Conservation (phyloP, 2,797 vertebrate genomes). For the Melanotaenia trifasciata region DNA sequence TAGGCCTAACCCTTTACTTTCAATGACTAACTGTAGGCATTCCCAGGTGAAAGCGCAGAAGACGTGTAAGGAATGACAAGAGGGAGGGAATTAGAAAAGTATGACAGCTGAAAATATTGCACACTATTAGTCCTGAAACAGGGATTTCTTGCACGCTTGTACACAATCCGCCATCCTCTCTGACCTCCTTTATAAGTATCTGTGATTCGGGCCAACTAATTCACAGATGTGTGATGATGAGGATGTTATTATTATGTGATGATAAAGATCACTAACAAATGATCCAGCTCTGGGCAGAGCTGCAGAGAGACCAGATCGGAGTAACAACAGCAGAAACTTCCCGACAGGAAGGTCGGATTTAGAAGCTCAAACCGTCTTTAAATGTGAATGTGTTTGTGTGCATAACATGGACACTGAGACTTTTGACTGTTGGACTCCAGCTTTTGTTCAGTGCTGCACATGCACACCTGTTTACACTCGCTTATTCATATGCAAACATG, state of each 20-base stretch:
- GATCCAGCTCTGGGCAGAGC: background rate
- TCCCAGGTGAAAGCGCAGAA: too few species aligned
- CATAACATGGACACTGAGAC: background rate
- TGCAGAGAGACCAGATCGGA: slow-evolving; percentile 3
- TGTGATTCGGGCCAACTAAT: background rate
- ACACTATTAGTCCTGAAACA: too few species aligned
- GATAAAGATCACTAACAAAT: background rate
- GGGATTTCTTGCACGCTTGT: too few species aligned
- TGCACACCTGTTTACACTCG: slow-evolving; percentile 21
- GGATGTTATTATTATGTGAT: background rate
- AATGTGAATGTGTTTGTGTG: slow-evolving; percentile 26
- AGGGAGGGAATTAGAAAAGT: too few species aligned
- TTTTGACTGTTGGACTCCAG: background rate
- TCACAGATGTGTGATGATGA: background rate
- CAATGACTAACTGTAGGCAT: too few species aligned
- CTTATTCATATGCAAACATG: slow-evolving; percentile 17
- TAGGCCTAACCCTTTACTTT: too few species aligned
- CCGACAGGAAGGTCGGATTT: slow-evolving; percentile 8
- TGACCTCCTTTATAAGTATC: too few species aligned
- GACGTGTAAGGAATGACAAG: too few species aligned
- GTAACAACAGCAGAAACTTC: background rate
- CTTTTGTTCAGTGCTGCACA: background rate
- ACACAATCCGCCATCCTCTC: too few species aligned
- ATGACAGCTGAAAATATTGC: too few species aligned
- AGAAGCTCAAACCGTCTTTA: slow-evolving; percentile 7